These are phyloP conservation scores for Chloroceryle amazona DNA, from an alignment of 2,797 vertebrate species.

Conservation along the genomic window DNA sequence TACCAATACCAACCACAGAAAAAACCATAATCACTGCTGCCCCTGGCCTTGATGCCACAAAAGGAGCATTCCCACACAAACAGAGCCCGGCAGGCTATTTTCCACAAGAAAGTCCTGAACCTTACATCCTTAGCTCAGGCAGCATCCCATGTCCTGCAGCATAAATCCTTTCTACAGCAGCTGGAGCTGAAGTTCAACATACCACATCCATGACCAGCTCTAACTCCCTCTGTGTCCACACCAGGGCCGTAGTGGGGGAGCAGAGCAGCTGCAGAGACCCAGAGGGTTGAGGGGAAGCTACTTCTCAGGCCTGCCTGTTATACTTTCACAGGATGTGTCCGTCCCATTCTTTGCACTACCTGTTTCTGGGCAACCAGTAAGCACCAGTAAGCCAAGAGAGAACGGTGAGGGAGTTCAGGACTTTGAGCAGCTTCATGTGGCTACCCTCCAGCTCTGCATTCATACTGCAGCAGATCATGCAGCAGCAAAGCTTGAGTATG, in stretches of 20 bases:
- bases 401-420: neutral
- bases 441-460: neutral
- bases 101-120: neutral
- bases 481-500: rapidly evolving
- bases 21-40: neutral
- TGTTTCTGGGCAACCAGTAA: neutral
- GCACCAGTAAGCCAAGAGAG: rapidly evolving
- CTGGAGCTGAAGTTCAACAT: neutral
- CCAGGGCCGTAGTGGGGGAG: neutral
- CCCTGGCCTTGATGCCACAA: neutral
- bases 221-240: neutral
- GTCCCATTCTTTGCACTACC: neutral
- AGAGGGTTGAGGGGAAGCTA: neutral
- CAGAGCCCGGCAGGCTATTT: neutral
- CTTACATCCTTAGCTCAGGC: neutral
- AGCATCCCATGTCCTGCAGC: neutral
- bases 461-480: rapidly evolving
- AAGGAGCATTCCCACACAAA: neutral
- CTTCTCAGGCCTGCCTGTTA: neutral
- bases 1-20: neutral
- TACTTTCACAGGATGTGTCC: neutral
- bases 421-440: neutral
- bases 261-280: neutral
- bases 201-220: neutral
- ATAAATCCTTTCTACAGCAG: neutral